Base-by-base conservation (phyloP, 1,140 invertebrate species). In the Anthonomus grandis region DNA sequence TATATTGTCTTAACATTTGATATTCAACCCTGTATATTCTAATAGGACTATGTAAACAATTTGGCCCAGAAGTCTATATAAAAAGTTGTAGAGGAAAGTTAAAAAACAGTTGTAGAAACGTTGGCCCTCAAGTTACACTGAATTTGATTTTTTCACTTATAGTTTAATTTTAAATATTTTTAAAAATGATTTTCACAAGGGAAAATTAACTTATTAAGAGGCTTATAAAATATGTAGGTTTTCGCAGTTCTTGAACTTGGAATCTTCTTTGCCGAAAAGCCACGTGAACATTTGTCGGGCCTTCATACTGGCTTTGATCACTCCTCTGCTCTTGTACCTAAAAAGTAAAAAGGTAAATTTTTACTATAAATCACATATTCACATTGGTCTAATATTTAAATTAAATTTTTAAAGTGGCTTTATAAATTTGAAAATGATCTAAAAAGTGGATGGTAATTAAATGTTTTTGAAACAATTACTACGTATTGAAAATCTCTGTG, bases 181-280 rank as follows among this genome's bases (percentile, higher is more conserved):
- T n/a, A n/a, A n/a, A n/a, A n/a, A n/a, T n/a, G n/a, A n/a, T n/a
- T n/a, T n/a, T n/a, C n/a, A n/a, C n/a, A n/a, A n/a, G n/a, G n/a
- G n/a, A n/a, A n/a, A n/a, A n/a, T n/a, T n/a, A n/a, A n/a, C n/a
- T n/a, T n/a, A n/a, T n/a, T n/a, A n/a, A n/a, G 18, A 1, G 13
- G 19, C 34, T 83, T 84, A 89, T 64, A 91, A 79, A 62, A 91
- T 87, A 68, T 91, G 85, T 31, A 93, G 78, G 66, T 93, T 92
- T 78, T 92, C 90, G 78, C 90, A 93, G 74, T 91, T 90, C 74
- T 91, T 92, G 74, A 91, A 91, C 74, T 92, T 92, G 36, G 88
- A 85, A 74, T 92, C 89, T 70, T 92, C 89, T 67, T 91, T 92
- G 36, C 90, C 89, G 70, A 93, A 87, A 17, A 93, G 83, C 88